phyloP scores from a whole-genome alignment of 1,140 invertebrate species.

The Sycophila sp. region DNA sequence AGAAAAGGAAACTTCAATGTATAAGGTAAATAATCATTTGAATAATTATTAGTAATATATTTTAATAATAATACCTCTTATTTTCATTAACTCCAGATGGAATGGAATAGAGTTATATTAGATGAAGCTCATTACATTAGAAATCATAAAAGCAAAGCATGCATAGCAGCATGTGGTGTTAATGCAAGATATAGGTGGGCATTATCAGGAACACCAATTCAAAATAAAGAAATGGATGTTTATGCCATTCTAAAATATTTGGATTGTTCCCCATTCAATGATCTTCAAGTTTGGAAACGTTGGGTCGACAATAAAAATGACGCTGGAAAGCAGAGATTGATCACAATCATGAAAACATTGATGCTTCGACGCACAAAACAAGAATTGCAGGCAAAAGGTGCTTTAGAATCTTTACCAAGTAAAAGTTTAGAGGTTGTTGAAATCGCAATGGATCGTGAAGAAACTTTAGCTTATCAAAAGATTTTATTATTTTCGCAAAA shows the following conservation, averaged over 20 bases:
- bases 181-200: slow-evolving; percentile 78
- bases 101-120: slow-evolving; percentile 87
- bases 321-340: slow-evolving; percentile 77
- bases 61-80: slow-evolving; percentile 34
- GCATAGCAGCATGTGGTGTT: slow-evolving; percentile 76
- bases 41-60: background rate
- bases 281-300: slow-evolving; percentile 74
- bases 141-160: slow-evolving; percentile 84
- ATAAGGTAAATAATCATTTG: slow-evolving; percentile 42
- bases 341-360: slow-evolving; percentile 81
- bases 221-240: slow-evolving; percentile 91
- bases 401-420: slow-evolving; percentile 72
- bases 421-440: slow-evolving; percentile 70
- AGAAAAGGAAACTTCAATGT: slow-evolving; percentile 48
- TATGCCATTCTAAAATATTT: slow-evolving; percentile 90
- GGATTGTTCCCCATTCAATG: slow-evolving; percentile 86
- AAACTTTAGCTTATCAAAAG: slow-evolving; percentile 83
- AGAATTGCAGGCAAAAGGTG: slow-evolving; percentile 73
- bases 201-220: slow-evolving; percentile 94
- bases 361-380: slow-evolving; percentile 87
- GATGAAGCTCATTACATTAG: slow-evolving; percentile 94
- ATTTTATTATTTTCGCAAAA: slow-evolving; percentile 77
- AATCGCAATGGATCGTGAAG: slow-evolving; percentile 74
- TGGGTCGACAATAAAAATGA: slow-evolving; percentile 80
- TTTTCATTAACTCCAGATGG: slow-evolving; percentile 65